Evolutionary conservation across 2,888 invertebrate genomes (phyloP), one percentile per base, ranked within the genome.

Genomic region (Drosophila stalkeri): DNA sequence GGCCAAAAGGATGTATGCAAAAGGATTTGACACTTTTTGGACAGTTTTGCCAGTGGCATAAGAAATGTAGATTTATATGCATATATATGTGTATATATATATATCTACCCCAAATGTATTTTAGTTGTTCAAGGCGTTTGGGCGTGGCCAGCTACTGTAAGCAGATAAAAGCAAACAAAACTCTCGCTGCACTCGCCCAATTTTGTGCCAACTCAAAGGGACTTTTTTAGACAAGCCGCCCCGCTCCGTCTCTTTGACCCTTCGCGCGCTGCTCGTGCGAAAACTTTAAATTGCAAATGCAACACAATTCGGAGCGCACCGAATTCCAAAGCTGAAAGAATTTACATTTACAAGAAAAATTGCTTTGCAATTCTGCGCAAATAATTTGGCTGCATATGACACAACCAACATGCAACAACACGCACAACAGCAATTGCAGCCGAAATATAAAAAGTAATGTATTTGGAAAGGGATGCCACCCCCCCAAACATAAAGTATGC

Each of bases 251-350:
- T 20, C 35, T 7, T 23, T n/a, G 46, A 1, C 39, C 60, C 11
- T 12, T 41, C 35, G n/a, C 37, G 31, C 55, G 46, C 46, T 65
- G 60, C 70, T 61, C 62, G 51, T 23, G 66, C 47, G 49, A 60
- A 60, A 81, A 81, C 83, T 81, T 82, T 67, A 80, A 82, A 81
- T 82, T 82, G 71, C 81, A 81, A 76, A 80, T 82, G 76, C 71
- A 82, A 77, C 83, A 80, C 68, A 81, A 68, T 77, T 80, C 59
- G 54, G 18, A 62, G 60, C 37, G 47, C 59, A 65, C 27, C 54
- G 46, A 60, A 64, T 67, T 75, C 72, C 78, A 78, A 57, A 69
- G 74, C 63, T 65, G 72, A 75, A 71, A 71, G 84, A 83, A 81
- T 84, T 76, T 70, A 52, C 78, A 77, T 78, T 75, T 66, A 39